Evolutionary conservation across 2,113 vertebrate species (phyloP).

Genomic region (Podarcis raffonei): DNA sequence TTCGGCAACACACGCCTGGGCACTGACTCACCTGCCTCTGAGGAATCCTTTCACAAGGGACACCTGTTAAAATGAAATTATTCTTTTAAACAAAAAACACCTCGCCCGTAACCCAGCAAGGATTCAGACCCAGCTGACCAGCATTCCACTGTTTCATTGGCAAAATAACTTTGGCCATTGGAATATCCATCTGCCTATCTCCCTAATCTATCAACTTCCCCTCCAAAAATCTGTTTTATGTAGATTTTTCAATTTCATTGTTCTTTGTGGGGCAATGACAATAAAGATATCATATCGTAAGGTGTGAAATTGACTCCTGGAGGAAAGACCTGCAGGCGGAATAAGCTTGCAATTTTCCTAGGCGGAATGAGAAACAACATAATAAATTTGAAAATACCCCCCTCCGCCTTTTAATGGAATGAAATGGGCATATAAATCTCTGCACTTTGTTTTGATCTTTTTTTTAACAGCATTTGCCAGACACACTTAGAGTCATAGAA

Average conservation of each 20-base stretch:
- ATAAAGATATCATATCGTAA: too few relatives aligned
- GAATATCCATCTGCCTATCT: too few relatives aligned
- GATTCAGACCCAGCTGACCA: not conserved
- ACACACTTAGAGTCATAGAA: too few relatives aligned
- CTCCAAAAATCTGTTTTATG: too few relatives aligned
- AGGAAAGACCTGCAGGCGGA: not conserved
- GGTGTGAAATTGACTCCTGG: not conserved
- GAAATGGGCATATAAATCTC: not conserved
- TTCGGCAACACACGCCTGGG: not conserved
- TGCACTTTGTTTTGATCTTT: not conserved
- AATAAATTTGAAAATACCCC: too few relatives aligned
- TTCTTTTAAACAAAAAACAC: too few relatives aligned
- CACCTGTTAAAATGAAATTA: not conserved
- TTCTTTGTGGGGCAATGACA: too few relatives aligned
- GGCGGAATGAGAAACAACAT: not conserved
- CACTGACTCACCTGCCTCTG: not conserved
- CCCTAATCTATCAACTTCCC: not conserved
- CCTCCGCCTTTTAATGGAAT: not conserved
- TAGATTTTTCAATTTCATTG: too few relatives aligned
- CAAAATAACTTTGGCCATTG: not conserved
- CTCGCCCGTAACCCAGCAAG: not conserved
- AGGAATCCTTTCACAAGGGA: not conserved
- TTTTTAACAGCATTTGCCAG: not conserved
- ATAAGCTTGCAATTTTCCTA: not conserved
- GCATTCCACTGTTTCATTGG: not conserved